Evolutionary conservation across 2,888 invertebrate genomes (phyloP).

Genomic region (Baccha elongata): DNA sequence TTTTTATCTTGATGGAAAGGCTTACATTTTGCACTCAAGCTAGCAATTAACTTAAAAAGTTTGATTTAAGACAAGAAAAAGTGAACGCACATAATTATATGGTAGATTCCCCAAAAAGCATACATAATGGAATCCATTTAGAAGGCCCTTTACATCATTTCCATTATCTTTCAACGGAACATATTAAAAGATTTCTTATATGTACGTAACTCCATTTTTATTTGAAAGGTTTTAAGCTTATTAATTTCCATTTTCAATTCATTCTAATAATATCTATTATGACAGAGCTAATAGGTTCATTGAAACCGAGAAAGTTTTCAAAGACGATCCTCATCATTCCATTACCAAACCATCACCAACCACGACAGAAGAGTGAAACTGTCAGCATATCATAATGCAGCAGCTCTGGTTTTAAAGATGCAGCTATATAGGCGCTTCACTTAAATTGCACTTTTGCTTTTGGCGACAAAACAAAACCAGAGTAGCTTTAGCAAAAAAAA

Average conservation of each 20-base stretch:
- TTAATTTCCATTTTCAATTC: constrained; percentile 9
- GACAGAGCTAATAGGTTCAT: constrained; percentile 31
- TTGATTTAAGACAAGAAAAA: no score
- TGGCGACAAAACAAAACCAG: constrained; percentile 69
- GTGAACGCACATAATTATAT: no score
- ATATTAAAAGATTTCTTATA: no score
- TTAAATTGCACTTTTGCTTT: constrained; percentile 65
- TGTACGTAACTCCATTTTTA: no score
- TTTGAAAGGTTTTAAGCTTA: no score
- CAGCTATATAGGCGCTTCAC: constrained; percentile 46
- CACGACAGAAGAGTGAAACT: constrained; percentile 58
- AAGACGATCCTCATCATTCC: constrained; percentile 41
- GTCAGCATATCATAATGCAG: constrained; percentile 68
- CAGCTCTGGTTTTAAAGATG: constrained; percentile 25
- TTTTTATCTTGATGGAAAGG: no score
- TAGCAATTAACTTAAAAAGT: no score
- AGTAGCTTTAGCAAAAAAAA: constrained; percentile 26
- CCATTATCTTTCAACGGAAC: no score
- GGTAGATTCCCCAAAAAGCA: no score
- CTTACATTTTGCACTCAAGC: no score
- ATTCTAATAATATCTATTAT: constrained; percentile 28
- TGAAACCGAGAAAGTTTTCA: constrained; percentile 65
- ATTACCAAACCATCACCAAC: constrained; percentile 28
- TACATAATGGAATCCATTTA: no score
- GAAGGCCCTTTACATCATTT: no score